phyloP scores from a whole-genome alignment of 2,888 invertebrate species.

The Hipparchia semele region DNA sequence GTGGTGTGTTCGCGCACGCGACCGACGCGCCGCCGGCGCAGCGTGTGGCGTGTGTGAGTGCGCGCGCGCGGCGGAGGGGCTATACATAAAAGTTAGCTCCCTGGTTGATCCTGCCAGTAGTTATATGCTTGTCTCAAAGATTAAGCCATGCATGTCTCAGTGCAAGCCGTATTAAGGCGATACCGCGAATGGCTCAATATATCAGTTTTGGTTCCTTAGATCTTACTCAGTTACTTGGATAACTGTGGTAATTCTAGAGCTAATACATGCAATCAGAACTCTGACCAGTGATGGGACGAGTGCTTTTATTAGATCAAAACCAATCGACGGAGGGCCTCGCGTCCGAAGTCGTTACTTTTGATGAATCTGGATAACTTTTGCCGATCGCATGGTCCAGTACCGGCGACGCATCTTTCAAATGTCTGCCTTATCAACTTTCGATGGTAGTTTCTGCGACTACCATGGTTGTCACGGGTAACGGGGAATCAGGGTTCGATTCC shows the following conservation, averaged over 20 bases:
- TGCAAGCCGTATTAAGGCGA: conserved; percentile 81
- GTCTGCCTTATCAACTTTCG: too few relatives aligned
- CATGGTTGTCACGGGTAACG: too few relatives aligned
- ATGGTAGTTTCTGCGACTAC: too few relatives aligned
- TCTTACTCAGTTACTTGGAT: too few relatives aligned
- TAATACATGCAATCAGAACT: conserved; percentile 84
- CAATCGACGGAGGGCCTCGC: conserved; percentile 27
- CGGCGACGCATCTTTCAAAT: too few relatives aligned
- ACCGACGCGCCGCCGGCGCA: too few relatives aligned
- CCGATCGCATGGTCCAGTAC: conserved; percentile 53
- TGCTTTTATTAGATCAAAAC: conserved; percentile 50
- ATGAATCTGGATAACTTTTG: conserved; percentile 72
- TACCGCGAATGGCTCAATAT: conserved; percentile 85
- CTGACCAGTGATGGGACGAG: conserved; percentile 71
- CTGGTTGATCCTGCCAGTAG: too few relatives aligned
- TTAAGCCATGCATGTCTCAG: conserved; percentile 87
- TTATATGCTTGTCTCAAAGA: conserved; percentile 62
- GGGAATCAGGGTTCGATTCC: conserved; percentile 30
- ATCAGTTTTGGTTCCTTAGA: conserved; percentile 64
- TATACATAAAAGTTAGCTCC: too few relatives aligned
- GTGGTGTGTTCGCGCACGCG: too few relatives aligned
- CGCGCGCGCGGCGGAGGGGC: too few relatives aligned
- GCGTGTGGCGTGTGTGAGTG: too few relatives aligned
- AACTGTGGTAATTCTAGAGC: conserved; percentile 84
- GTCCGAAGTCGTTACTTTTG: conserved; percentile 66